Percentiles rank a stretch among this genome's conserved stretches.
Conservation (phyloP, 2,888 invertebrate genomes). For the Phalera bucephala region DNA sequence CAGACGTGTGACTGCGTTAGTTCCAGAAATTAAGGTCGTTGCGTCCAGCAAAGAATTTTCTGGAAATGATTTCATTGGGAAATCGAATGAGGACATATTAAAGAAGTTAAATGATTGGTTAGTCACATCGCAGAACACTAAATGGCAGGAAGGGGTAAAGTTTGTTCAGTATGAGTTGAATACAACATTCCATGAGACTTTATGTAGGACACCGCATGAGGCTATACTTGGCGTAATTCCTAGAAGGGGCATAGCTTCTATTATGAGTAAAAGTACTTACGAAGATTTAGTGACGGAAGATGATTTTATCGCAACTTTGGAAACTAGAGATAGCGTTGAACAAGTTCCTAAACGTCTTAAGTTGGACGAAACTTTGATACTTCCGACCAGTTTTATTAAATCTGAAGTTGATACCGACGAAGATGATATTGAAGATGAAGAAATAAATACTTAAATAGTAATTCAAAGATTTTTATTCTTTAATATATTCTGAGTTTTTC, state of each 20-base stretch:
- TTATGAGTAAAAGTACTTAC: slow-evolving; percentile 32
- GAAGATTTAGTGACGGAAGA: slow-evolving; percentile 43
- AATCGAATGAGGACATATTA: slow-evolving; percentile 51
- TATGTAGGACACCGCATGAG: slow-evolving; percentile 51
- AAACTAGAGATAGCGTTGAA: slow-evolving; percentile 27
- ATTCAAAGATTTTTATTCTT: no score
- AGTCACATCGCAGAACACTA: slow-evolving; percentile 37
- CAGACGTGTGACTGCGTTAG: slow-evolving; percentile 37
- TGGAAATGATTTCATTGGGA: slow-evolving; percentile 33
- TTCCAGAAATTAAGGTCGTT: slow-evolving; percentile 46
- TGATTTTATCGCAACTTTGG: slow-evolving; percentile 40
- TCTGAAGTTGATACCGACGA: slow-evolving; percentile 27
- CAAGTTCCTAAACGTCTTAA: slow-evolving; percentile 26
- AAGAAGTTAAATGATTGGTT: slow-evolving; percentile 48
- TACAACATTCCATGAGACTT: slow-evolving; percentile 39
- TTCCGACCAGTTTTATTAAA: slow-evolving; percentile 47
- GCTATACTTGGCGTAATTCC: slow-evolving; percentile 47
- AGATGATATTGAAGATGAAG: slow-evolving; percentile 10
- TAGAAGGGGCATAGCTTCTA: slow-evolving; percentile 38
- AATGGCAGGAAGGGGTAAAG: slow-evolving; percentile 56
- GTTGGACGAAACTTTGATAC: slow-evolving; percentile 45
- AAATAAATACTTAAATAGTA: slow-evolving; percentile 7
- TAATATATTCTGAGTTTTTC: no score
- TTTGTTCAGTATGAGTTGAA: slow-evolving; percentile 51
- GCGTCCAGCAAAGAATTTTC: slow-evolving; percentile 32